A percentile compares a stretch with the other conserved stretches of the same genome.
These are phyloP conservation scores for Poecilia latipinna DNA, from an alignment of 2,113 vertebrate species.

Conservation along the genomic window DNA sequence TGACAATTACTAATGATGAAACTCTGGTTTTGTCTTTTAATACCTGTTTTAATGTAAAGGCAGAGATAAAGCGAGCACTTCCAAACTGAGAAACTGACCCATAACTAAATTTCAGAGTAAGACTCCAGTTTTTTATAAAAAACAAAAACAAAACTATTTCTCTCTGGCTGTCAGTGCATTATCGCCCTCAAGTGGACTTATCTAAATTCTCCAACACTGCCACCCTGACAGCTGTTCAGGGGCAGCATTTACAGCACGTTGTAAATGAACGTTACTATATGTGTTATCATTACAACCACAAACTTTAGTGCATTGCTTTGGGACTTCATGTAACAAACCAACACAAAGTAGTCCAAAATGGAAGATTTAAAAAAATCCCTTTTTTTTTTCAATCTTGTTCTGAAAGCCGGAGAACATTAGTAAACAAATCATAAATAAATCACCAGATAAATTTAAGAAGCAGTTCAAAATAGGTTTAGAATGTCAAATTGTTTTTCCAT, in stretches of 20 bases:
- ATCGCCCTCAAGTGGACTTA: no score
- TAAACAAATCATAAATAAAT: no score
- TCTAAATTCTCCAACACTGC: not conserved
- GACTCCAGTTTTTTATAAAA: not conserved
- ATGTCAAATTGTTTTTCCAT: no score
- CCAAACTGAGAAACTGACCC: not conserved
- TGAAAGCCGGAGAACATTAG: no score
- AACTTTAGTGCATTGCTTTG: not conserved
- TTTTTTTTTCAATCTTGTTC: no score
- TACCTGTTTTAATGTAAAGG: constrained; percentile 42
- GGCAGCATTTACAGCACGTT: not conserved
- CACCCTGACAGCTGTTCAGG: not conserved
- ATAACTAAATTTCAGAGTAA: constrained; percentile 8
- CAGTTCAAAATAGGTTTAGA: no score
- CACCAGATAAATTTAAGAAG: no score
- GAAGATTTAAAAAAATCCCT: no score
- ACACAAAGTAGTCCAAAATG: no score
- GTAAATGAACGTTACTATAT: not conserved
- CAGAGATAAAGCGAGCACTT: not conserved
- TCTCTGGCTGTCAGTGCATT: constrained; percentile 4
- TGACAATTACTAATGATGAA: constrained; percentile 34
- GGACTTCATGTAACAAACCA: no score
- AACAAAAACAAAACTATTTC: not conserved
- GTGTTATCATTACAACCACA: not conserved
- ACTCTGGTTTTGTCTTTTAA: constrained; percentile 11